These are phyloP conservation scores for Channa striata DNA, from an alignment of 2,797 vertebrate species.

Conservation along the genomic window DNA sequence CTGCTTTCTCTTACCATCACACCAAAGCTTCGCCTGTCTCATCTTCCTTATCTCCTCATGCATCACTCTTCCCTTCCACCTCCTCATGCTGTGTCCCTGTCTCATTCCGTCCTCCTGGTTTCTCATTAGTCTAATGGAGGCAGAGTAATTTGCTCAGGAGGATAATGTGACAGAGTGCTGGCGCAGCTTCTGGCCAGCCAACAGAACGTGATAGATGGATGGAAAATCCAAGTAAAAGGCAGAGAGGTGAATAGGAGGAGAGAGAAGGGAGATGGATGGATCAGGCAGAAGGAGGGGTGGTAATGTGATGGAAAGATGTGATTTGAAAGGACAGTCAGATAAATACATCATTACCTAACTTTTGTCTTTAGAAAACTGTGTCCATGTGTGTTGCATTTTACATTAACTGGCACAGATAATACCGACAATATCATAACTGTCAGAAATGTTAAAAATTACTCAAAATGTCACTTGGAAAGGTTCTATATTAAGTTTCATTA, in stretches of 20 bases:
- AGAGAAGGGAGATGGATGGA: background rate
- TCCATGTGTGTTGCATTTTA: constrained; percentile 4
- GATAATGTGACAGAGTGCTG: constrained; percentile 82
- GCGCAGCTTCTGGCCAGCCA: constrained; percentile 79
- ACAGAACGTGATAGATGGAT: constrained; percentile 43
- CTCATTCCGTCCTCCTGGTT: constrained; percentile 54
- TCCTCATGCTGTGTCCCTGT: background rate
- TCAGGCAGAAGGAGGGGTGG: constrained; percentile 26
- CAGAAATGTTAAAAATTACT: background rate
- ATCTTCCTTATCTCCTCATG: constrained; percentile 4
- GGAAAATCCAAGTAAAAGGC: constrained; percentile 49
- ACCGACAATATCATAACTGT: background rate
- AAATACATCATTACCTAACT: constrained; percentile 54
- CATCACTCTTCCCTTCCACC: background rate
- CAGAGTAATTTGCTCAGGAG: constrained; percentile 84
- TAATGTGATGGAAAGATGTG: constrained; percentile 56
- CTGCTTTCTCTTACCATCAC: constrained; percentile 26
- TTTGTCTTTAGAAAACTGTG: background rate
- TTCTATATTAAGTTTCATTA: background rate
- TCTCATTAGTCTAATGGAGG: constrained; percentile 86
- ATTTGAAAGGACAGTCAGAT: constrained; percentile 54
- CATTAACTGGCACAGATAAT: background rate
- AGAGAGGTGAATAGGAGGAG: constrained; percentile 1
- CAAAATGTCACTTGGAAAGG: background rate
- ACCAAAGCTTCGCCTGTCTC: constrained; percentile 28